phyloP scores from a whole-genome alignment of 2,888 invertebrate species.

The Dryobotodes eremita region DNA sequence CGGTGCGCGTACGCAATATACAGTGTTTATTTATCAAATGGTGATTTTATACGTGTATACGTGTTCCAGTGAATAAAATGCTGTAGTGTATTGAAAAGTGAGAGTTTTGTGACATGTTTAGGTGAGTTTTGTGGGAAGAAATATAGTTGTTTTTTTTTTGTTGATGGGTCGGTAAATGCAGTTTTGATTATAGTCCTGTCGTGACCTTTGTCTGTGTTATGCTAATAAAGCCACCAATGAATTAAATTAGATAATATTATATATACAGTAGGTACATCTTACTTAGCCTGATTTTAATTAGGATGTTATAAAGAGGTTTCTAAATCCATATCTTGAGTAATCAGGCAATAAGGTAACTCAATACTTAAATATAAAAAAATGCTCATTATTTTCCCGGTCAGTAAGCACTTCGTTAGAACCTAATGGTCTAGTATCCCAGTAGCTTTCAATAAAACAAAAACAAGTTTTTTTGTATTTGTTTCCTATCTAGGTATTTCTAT shows the following conservation, averaged over 20 bases:
- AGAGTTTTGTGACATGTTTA: constrained; percentile 55
- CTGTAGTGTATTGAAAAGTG: constrained; percentile 48
- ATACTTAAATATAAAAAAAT: constrained; percentile 12
- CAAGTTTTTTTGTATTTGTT: constrained; percentile 8
- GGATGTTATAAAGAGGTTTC: not conserved
- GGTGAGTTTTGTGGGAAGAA: constrained; percentile 41
- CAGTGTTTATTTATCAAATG: constrained; percentile 62
- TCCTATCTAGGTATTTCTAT: constrained; percentile 3
- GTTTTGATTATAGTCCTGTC: not conserved
- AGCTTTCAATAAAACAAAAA: constrained; percentile 23
- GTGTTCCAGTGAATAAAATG: constrained; percentile 53
- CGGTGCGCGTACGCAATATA: constrained; percentile 55
- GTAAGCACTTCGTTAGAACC: constrained; percentile 8
- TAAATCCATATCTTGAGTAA: not conserved
- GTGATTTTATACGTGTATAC: constrained; percentile 57
- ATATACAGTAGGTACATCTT: too few species aligned
- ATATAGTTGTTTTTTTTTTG: not conserved
- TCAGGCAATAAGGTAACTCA: not conserved
- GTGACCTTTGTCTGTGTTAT: constrained; percentile 19
- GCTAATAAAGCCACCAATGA: constrained; percentile 16
- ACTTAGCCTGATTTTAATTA: not conserved
- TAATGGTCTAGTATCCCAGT: constrained; percentile 2
- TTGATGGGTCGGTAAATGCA: not conserved
- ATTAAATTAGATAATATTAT: not conserved
- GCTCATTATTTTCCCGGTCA: not conserved